Evolutionary conservation across 2,113 vertebrate genomes (phyloP).

Genomic region (Vulpes lagopus): DNA sequence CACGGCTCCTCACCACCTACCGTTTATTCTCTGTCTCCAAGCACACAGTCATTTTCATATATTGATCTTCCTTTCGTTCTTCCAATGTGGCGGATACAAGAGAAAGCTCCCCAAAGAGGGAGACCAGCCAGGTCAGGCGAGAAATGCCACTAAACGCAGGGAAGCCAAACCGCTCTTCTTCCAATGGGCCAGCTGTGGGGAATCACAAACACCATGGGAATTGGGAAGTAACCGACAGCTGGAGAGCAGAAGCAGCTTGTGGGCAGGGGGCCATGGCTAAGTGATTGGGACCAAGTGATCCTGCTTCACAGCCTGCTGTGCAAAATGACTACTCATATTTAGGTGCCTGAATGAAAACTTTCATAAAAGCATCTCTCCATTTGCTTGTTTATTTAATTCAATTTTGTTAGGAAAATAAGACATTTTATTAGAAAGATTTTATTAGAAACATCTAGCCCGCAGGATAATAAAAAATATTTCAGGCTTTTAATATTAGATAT

Average conservation of each 20-base stretch:
- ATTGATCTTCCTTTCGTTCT: slow-evolving; percentile 87
- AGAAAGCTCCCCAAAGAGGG: slow-evolving; percentile 94
- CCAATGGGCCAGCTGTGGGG: slow-evolving; percentile 89
- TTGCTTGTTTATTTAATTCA: background rate
- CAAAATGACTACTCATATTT: background rate
- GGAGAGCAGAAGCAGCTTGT: rapidly evolving
- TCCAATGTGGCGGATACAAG: slow-evolving; percentile 89
- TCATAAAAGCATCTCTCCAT: background rate
- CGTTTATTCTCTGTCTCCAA: slow-evolving; percentile 90
- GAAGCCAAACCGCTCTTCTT: slow-evolving; percentile 91
- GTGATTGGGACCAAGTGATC: background rate
- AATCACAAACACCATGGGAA: slow-evolving; percentile 48
- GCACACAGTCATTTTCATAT: slow-evolving; percentile 92
- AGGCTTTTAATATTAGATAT: background rate
- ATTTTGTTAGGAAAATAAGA: slow-evolving; percentile 17
- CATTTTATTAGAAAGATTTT: background rate
- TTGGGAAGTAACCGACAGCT: background rate
- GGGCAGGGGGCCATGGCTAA: background rate
- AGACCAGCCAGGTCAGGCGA: slow-evolving; percentile 95
- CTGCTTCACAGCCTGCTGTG: rapidly evolving
- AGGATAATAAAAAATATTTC: background rate
- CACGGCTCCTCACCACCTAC: slow-evolving; percentile 83
- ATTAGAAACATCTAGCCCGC: background rate
- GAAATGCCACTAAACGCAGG: slow-evolving; percentile 94
- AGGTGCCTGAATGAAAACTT: background rate